Percentiles rank a stretch among this genome's conserved stretches.
phyloP scores from a whole-genome alignment of 2,113 vertebrate species.

The Hypocryptadius cinnamomeus region DNA sequence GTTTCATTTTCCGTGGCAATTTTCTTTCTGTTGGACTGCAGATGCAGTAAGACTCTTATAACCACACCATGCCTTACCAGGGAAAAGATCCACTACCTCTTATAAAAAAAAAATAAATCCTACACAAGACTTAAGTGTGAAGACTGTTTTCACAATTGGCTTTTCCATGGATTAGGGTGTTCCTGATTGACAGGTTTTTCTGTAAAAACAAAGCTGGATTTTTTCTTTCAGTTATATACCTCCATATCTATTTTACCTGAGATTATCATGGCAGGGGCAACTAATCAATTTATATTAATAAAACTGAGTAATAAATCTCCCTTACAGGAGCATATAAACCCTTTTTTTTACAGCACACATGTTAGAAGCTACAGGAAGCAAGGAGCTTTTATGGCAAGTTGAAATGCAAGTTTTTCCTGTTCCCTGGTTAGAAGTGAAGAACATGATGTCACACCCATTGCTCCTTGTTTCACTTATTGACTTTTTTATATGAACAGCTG shows the following conservation, averaged over 20 bases:
- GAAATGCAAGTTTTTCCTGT: constrained; percentile 23
- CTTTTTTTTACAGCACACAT: neutral
- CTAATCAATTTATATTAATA: neutral
- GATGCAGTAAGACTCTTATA: neutral
- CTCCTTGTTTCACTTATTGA: neutral
- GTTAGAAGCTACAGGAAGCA: neutral
- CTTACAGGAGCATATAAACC: neutral
- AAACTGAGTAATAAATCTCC: neutral
- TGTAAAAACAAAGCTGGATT: neutral
- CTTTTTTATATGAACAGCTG: neutral
- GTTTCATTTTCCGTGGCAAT: neutral
- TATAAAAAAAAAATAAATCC: neutral
- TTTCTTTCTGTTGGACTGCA: neutral
- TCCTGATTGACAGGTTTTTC: neutral
- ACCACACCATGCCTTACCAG: neutral
- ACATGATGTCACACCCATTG: neutral
- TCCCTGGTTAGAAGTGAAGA: neutral
- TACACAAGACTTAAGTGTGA: neutral
- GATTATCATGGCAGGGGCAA: neutral
- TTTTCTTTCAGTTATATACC: neutral
- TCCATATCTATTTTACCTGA: neutral
- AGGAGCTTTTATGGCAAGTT: neutral
- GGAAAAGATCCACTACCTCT: neutral
- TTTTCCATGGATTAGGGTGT: neutral
- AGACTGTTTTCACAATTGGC: neutral